phyloP scores from a whole-genome alignment of 2,113 vertebrate species.

The Strix aluco region DNA sequence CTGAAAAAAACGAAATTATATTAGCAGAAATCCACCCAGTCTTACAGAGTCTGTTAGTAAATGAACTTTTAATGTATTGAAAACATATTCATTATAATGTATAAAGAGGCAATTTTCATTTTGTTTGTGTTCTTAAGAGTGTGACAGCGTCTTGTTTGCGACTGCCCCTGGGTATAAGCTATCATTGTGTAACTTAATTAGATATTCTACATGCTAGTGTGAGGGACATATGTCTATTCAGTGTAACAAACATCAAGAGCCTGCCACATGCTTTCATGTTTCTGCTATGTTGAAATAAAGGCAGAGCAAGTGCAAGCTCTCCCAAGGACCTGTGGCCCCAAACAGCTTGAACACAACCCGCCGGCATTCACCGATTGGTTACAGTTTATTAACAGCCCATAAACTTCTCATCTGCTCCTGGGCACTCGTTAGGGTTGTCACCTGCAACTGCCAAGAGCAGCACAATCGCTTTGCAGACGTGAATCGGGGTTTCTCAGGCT shows the following conservation, averaged over 20 bases:
- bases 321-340: slow-evolving; percentile 87
- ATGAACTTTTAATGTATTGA: slow-evolving; percentile 69
- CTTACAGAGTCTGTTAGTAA: slow-evolving; percentile 2
- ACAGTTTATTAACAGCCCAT: slow-evolving; percentile 98
- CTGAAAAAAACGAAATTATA: not conserved
- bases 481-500: not conserved
- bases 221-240: slow-evolving; percentile 81
- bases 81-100: slow-evolving; percentile 73
- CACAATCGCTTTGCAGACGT: not conserved
- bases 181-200: slow-evolving; percentile 78
- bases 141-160: slow-evolving; percentile 75
- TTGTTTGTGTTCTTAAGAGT: slow-evolving; percentile 67
- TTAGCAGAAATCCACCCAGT: not conserved
- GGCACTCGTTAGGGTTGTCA: slow-evolving; percentile 64
- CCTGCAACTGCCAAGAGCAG: slow-evolving; percentile 64
- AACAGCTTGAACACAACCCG: slow-evolving; percentile 82
- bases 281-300: slow-evolving; percentile 61
- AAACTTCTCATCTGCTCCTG: slow-evolving; percentile 92
- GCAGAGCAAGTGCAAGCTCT: slow-evolving; percentile 83
- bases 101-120: slow-evolving; percentile 66
- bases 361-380: slow-evolving; percentile 88
- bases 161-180: slow-evolving; percentile 71
- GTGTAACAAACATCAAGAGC: slow-evolving; percentile 60
- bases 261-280: slow-evolving; percentile 65
- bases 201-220: slow-evolving; percentile 73